Evolutionary conservation across 2,888 invertebrate species (phyloP).

Genomic region (Calameuta idolon): DNA sequence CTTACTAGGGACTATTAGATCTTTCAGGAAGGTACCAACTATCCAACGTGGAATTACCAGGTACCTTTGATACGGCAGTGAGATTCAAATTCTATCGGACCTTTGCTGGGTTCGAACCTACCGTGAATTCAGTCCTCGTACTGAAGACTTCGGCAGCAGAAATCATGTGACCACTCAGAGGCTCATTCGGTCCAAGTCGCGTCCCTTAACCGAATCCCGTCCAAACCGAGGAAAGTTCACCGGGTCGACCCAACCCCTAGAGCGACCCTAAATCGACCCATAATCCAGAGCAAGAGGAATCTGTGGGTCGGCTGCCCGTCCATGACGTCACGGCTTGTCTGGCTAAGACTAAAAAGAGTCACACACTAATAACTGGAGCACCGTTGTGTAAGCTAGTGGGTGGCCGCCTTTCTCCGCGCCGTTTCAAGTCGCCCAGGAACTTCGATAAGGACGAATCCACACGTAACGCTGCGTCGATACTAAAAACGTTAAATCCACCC

Average conservation of each 20-base stretch:
- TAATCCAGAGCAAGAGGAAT: background rate
- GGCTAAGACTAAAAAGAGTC: constrained; percentile 32
- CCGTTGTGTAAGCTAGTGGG: constrained; percentile 59
- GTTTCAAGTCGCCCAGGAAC: background rate
- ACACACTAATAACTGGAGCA: constrained; percentile 57
- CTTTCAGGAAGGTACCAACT: background rate
- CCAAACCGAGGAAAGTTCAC: background rate
- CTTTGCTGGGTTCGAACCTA: background rate
- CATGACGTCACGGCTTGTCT: background rate
- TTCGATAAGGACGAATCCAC: background rate
- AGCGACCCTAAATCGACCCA: background rate
- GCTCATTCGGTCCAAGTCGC: background rate
- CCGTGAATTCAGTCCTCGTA: background rate
- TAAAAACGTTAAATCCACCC: background rate
- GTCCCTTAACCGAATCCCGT: background rate
- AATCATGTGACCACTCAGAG: background rate
- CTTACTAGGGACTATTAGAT: background rate
- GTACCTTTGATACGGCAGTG: background rate
- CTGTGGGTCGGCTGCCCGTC: background rate
- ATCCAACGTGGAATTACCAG: background rate
- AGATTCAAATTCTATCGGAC: no score
- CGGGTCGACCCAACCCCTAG: background rate
- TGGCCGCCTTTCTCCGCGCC: constrained; percentile 58
- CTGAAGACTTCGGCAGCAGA: background rate
- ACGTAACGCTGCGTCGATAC: background rate